Base-by-base conservation (phyloP, 1,140 invertebrate species). In the Drosophila novamexicana region DNA sequence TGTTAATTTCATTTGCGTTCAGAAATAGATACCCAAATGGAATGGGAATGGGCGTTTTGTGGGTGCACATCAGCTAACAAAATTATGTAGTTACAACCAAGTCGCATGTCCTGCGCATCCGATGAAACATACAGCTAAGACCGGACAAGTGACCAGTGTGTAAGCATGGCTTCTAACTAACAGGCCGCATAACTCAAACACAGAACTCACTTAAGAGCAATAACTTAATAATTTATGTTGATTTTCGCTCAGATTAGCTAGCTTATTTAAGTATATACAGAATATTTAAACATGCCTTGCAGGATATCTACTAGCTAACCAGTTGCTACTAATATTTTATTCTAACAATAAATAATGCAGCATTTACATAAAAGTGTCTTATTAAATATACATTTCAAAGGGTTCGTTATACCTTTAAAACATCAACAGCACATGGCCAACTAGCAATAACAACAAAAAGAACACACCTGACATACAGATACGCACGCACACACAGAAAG, bases 1-100 rank as follows among this genome's bases (percentile, higher is more conserved):
- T 83, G 79, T 88, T 89, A 88, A 88, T 88, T 88, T 83, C 68
- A 88, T 88, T 88, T 77, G 68, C 56, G 59, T 65, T 77, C 79
- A 83, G 79, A 88, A 89, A 88, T 77, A 83, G 84, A 83, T 56
- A 77, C 71, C 34, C 59, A 74, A 67, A 75, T 79, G 75, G 71
- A 73, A 84, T 62, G 72, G 52, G 47, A 63, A 34, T 47, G n/a
- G n/a, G 47, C 70, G 77, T 36, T 45, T 44, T 52, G 22, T 18
- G 56, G 45, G 65, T 36, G 44, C 44, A 45, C 73, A 71, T 70
- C 58, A 63, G 72, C 81, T 77, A 83, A 83, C 75, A 69, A 50
- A 67, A 84, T 84, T 80, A 83, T 72, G 58, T 70, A 49, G 44
- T 39, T 56, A 39, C 39, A 34, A 53, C 10, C 45, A 8, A 16